Conservation (phyloP, 1,140 invertebrate species). For the Grapholita molesta region DNA sequence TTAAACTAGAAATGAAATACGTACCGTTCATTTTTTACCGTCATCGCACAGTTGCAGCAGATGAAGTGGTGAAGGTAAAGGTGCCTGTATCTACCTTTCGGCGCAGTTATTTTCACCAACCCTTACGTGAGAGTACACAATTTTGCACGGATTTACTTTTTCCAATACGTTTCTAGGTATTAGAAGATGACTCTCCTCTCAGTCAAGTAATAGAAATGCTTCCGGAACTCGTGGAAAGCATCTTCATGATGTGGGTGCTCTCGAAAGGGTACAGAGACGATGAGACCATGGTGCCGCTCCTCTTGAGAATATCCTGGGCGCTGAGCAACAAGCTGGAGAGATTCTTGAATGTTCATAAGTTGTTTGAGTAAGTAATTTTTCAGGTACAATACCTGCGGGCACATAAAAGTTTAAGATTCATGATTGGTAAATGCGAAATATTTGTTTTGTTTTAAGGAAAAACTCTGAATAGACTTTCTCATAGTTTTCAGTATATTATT, state of each 20-base stretch:
- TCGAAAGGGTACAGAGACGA: slow-evolving; percentile 86
- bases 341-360: slow-evolving; percentile 83
- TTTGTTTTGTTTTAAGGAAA: no score
- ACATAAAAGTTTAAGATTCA: not conserved
- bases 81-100: no score
- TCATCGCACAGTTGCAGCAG: no score
- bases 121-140: no score
- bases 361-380: slow-evolving; percentile 82
- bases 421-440: not conserved
- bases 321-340: slow-evolving; percentile 86
- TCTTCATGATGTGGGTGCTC: slow-evolving; percentile 91
- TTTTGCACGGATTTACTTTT: not conserved
- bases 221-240: slow-evolving; percentile 87
- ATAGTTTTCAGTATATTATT: no score
- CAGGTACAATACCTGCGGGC: no score
- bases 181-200: slow-evolving; percentile 85
- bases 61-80: no score
- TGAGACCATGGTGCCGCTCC: slow-evolving; percentile 86
- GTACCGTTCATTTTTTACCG: no score
- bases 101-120: no score
- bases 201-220: slow-evolving; percentile 84
- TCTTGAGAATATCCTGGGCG: slow-evolving; percentile 89
- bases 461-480: no score
- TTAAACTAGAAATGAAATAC: slow-evolving; percentile 15
- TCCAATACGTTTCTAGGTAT: slow-evolving; percentile 77